A percentile compares a stretch with the other conserved stretches of the same genome.
phyloP scores from a whole-genome alignment of 1,140 invertebrate genomes.

The Macrotrachela quadricornifera region DNA sequence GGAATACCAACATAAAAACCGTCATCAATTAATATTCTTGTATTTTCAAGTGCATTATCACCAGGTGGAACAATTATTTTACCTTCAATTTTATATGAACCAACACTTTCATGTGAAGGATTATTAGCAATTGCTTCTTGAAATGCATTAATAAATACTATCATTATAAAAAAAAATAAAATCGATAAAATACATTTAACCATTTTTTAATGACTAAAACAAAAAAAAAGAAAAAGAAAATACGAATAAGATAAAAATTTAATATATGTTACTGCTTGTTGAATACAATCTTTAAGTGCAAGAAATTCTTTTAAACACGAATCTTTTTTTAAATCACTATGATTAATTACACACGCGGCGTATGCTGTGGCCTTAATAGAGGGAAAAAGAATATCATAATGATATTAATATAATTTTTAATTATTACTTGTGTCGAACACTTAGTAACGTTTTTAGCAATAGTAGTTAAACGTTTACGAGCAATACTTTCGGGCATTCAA shows the following conservation, averaged over 20 bases:
- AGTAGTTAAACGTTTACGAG: too few relatives aligned
- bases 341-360: constrained; percentile 2
- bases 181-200: background rate
- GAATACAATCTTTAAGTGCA: constrained; percentile 3
- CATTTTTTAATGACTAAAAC: constrained; percentile 5
- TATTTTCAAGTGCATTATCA: constrained; percentile 1
- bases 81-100: background rate
- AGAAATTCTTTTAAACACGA: constrained; percentile 7
- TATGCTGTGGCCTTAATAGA: constrained; percentile 1
- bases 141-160: background rate
- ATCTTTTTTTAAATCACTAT: constrained; percentile 6
- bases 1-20: constrained; percentile 2
- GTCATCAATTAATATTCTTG: constrained; percentile 6
- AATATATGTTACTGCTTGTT: background rate
- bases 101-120: background rate
- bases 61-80: constrained; percentile 2
- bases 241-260: background rate
- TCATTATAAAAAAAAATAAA: background rate
- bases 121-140: background rate
- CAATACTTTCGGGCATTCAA: too few relatives aligned
- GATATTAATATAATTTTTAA: too few relatives aligned
- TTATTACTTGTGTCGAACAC: too few relatives aligned
- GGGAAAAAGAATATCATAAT: background rate
- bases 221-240: background rate
- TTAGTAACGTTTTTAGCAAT: too few relatives aligned